Conservation (phyloP, 2,888 invertebrate genomes). For the Noctua fimbriata region DNA sequence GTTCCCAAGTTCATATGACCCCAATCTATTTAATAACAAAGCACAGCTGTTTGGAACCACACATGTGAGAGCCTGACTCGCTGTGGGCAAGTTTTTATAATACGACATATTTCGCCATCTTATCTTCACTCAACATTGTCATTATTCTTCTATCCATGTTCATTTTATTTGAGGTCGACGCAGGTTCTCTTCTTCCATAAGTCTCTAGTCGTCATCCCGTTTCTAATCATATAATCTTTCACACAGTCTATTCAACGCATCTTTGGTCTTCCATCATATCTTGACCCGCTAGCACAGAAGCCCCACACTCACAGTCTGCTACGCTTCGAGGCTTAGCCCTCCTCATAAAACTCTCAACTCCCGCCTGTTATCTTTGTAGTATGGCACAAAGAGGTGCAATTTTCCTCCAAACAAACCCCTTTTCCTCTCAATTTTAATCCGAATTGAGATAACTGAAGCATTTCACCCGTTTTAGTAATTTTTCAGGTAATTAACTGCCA, state of each 20-base stretch:
- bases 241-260: not conserved
- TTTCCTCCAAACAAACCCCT: conserved; percentile 37
- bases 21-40: too few species aligned
- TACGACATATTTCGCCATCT: too few species aligned
- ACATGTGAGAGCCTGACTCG: too few species aligned
- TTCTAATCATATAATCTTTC: not conserved
- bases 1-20: too few species aligned
- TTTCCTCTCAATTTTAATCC: conserved; percentile 37
- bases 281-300: not conserved
- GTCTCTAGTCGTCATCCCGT: not conserved
- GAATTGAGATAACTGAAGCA: conserved; percentile 26
- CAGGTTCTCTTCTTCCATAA: not conserved
- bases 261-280: not conserved
- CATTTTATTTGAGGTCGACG: not conserved
- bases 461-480: conserved; percentile 36
- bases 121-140: too few species aligned
- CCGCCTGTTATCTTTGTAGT: conserved; percentile 55
- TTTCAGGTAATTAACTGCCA: conserved; percentile 9
- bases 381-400: conserved; percentile 52
- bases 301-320: conserved; percentile 10
- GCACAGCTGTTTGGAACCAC: too few species aligned
- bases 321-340: conserved; percentile 55
- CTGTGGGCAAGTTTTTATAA: too few species aligned
- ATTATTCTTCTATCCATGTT: not conserved
- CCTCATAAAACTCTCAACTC: conserved; percentile 62